Percentiles rank a stretch among this genome's conserved stretches.
These are phyloP conservation scores for Seira sanloemensis DNA, from an alignment of 2,888 invertebrate genomes.

Conservation along the genomic window DNA sequence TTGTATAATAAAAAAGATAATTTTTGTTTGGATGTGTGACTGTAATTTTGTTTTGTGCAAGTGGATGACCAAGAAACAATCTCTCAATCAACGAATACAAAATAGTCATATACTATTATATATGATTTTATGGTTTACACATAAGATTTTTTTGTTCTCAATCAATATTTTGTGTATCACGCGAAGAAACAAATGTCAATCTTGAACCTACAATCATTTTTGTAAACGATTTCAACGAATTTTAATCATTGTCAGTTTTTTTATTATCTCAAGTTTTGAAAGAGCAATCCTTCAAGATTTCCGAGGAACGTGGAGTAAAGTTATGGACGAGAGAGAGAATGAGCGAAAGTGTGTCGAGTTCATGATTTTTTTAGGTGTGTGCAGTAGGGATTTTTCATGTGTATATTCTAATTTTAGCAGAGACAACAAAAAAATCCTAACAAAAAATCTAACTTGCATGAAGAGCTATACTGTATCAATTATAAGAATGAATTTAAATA, in stretches of 20 bases:
- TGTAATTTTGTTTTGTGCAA: background rate
- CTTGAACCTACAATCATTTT: background rate
- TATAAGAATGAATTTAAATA: conserved; percentile 14
- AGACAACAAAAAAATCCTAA: background rate
- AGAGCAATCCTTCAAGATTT: background rate
- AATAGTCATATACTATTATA: background rate
- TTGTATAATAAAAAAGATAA: background rate
- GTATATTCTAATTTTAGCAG: background rate
- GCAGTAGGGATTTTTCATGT: background rate
- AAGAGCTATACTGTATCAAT: conserved; percentile 10
- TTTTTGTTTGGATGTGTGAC: background rate
- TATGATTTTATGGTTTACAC: background rate
- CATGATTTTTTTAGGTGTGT: too few relatives aligned
- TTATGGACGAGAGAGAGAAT: conserved; percentile 22
- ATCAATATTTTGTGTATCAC: background rate
- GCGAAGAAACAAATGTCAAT: conserved; percentile 4
- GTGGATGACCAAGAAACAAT: background rate
- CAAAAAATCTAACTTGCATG: background rate
- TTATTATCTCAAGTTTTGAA: background rate
- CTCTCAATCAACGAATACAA: conserved; percentile 17
- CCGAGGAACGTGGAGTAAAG: conserved; percentile 6
- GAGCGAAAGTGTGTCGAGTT: too few relatives aligned
- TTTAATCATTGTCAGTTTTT: background rate
- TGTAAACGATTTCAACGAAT: conserved; percentile 9
- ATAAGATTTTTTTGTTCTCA: background rate